Percentiles rank a stretch among this genome's conserved stretches.
phyloP scores from a whole-genome alignment of 2,113 vertebrate genomes.

The Mirza zaza region DNA sequence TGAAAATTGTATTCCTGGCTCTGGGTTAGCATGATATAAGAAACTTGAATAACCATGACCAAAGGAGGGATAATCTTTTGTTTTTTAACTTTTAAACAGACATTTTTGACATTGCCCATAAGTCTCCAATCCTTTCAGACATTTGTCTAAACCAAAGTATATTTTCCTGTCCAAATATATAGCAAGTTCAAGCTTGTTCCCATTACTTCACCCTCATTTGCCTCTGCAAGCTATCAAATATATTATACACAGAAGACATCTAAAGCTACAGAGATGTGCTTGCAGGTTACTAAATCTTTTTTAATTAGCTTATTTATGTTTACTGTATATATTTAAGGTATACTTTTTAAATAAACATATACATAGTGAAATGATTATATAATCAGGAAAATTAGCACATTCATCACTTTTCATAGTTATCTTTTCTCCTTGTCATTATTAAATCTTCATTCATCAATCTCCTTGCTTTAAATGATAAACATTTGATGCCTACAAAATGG shows the following conservation, averaged over 20 bases:
- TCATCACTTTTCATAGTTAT: not conserved
- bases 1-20: conserved; percentile 64
- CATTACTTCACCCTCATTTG: conserved; percentile 67
- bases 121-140: conserved; percentile 49
- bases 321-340: not conserved
- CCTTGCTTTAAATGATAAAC: not conserved
- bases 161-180: conserved; percentile 69
- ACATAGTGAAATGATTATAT: not conserved
- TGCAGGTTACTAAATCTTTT: conserved; percentile 62
- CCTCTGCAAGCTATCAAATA: conserved; percentile 70
- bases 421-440: conserved; percentile 45
- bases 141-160: conserved; percentile 69
- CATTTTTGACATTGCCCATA: conserved; percentile 49
- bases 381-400: not conserved
- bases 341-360: not conserved
- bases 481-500: not conserved
- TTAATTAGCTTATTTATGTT: conserved; percentile 63
- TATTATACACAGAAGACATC: conserved; percentile 69
- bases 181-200: conserved; percentile 55
- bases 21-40: conserved; percentile 53
- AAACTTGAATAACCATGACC: conserved; percentile 67
- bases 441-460: not conserved
- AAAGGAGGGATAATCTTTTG: conserved; percentile 52
- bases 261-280: conserved; percentile 64
- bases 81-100: conserved; percentile 60